phyloP scores from a whole-genome alignment of 2,797 vertebrate species.

The Chaetodon trifasciatus region DNA sequence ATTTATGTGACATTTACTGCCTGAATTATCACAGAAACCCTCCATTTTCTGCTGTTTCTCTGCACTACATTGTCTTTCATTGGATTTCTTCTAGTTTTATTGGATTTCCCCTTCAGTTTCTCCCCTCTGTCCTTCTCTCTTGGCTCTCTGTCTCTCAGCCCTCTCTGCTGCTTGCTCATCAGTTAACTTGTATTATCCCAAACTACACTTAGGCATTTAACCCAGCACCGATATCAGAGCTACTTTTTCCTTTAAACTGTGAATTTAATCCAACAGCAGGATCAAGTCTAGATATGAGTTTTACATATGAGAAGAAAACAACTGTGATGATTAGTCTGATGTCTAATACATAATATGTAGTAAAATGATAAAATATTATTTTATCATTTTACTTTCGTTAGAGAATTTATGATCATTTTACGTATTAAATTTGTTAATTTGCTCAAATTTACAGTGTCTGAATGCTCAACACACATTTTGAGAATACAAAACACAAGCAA shows the following conservation, averaged over 20 bases:
- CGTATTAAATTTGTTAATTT: neutral
- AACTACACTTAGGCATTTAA: neutral
- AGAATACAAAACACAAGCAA: neutral
- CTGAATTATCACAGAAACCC: conserved; percentile 41
- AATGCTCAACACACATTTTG: neutral
- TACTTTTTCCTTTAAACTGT: neutral
- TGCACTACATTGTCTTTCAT: conserved; percentile 20
- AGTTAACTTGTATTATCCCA: neutral
- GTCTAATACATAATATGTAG: neutral
- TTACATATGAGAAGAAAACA: neutral
- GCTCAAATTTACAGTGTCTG: no score
- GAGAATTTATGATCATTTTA: neutral
- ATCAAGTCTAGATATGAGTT: neutral
- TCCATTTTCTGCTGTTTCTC: conserved; percentile 20
- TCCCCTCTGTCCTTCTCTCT: conserved; percentile 7
- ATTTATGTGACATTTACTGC: conserved; percentile 69
- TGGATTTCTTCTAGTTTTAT: conserved; percentile 18
- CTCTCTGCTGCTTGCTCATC: conserved; percentile 1
- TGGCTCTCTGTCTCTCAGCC: neutral
- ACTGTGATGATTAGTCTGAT: neutral
- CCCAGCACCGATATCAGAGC: neutral
- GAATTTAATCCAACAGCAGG: neutral
- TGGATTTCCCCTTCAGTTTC: conserved; percentile 8
- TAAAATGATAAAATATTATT: no score
- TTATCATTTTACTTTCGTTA: neutral